Base-by-base conservation (phyloP, 1,140 invertebrate species). In the Drosophila rhopaloa region DNA sequence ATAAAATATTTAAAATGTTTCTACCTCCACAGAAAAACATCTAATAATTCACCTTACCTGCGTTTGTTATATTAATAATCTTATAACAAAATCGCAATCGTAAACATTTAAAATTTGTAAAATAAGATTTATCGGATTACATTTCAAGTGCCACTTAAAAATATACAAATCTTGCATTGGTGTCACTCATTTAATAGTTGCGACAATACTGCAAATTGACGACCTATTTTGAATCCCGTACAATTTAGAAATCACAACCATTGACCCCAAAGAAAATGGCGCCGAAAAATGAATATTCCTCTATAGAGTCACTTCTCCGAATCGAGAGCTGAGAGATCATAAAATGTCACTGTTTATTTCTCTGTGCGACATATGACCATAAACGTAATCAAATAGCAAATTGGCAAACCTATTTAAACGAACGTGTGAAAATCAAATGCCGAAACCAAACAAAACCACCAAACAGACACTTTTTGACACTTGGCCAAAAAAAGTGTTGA, bases 381-480 rank as follows among this genome's bases (percentile, higher is more conserved):
- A 66, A 74, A 78, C 66, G 58, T 67, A 82, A 68, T 67, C 82
- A 76, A 82, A 71, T 72, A 62, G 65, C 53, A 77, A 82, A 88
- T 86, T 88, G 75, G 75, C 70, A 66, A 88, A 73, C 62, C 83
- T 68, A 86, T 88, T 86, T 76, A 88, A 88, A 74, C 60, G 78
- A 67, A 88, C 67, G 83, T 86, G 83, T 86, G 83, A 86, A 86
- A 88, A 74, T 68, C 83, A 88, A 88, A 88, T 53, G 77, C 59
- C 62, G 41, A 74, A 88, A 47, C 60, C 58, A 83, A 88, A 86
- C 55, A 86, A 43, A 62, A 50, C 35, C 81, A 65, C 76, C 81
- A 70, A 80, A 76, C 67, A 77, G 79, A 83, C 72, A 74, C 70
- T 71, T 62, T 88, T 83, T 88, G 79, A 89, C 83, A 88, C 83